Evolutionary conservation across 2,113 vertebrate genomes (phyloP).

Genomic region (Bothrops jararaca): DNA sequence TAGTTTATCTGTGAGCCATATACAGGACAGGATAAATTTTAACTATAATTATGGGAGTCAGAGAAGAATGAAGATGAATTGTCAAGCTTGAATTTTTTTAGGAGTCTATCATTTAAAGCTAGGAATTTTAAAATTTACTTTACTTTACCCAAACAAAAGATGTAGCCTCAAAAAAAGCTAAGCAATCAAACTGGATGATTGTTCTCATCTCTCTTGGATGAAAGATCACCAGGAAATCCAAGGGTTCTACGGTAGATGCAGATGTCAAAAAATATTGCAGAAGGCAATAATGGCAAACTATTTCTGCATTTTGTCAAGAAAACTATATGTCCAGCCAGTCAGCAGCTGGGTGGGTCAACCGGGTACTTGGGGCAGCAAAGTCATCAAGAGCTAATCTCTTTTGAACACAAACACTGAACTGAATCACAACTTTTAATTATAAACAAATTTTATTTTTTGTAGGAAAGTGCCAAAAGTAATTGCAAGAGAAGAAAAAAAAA

Average conservation of each 20-base stretch:
- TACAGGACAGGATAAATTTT: not conserved
- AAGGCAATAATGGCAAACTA: not conserved
- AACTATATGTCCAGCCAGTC: not conserved
- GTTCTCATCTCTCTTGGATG: not conserved
- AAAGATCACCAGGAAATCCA: not conserved
- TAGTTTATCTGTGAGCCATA: not conserved
- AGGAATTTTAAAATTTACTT: not conserved
- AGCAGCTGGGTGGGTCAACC: too few relatives aligned
- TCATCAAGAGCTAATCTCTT: not conserved
- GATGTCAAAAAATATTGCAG: not conserved
- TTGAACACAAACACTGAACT: not conserved
- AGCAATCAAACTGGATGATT: not conserved
- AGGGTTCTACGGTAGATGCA: not conserved
- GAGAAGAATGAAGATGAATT: not conserved
- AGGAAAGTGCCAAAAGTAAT: not conserved
- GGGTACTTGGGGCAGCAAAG: too few relatives aligned
- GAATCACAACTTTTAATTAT: not conserved
- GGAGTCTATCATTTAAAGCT: not conserved
- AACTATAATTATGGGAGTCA: not conserved
- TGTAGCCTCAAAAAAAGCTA: not conserved
- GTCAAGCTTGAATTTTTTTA: not conserved
- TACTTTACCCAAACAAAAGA: not conserved
- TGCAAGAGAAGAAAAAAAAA: not conserved
- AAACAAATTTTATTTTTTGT: slow-evolving; percentile 1
- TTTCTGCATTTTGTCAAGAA: not conserved